A percentile compares a stretch with the other conserved stretches of the same genome.
Conservation (phyloP, 2,888 invertebrate species). For the Epinotia ramella region DNA sequence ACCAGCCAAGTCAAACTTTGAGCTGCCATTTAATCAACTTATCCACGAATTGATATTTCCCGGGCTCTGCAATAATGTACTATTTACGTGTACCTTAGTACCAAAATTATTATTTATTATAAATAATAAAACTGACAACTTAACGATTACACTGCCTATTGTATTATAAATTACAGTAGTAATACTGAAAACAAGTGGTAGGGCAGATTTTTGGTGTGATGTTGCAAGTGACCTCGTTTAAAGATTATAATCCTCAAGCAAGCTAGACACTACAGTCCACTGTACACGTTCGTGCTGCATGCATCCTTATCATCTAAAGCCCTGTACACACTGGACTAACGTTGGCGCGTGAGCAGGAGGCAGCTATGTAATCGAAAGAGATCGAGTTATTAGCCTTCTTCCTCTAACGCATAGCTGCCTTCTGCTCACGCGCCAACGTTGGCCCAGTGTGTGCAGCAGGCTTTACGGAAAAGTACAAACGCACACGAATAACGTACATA, state of each 20-base stretch:
- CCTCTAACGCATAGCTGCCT: no score
- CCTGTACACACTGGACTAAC: no score
- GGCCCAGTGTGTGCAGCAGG: no score
- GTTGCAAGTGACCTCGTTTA: background rate
- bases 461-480: constrained; percentile 21
- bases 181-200: background rate
- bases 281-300: constrained; percentile 35
- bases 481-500: background rate
- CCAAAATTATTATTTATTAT: background rate
- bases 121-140: background rate
- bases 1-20: no score
- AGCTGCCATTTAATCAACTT: no score
- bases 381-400: no score
- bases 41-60: no score
- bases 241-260: constrained; percentile 20
- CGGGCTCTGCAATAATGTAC: no score
- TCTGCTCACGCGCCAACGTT: no score
- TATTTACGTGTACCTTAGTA: no score
- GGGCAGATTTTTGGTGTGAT: constrained; percentile 10
- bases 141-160: background rate
- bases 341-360: no score
- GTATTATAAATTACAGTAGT: background rate
- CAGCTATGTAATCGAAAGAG: no score
- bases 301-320: constrained; percentile 33
- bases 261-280: constrained; percentile 7